Base-by-base conservation (phyloP, 2,888 invertebrate genomes). In the Yponomeuta malinellus region DNA sequence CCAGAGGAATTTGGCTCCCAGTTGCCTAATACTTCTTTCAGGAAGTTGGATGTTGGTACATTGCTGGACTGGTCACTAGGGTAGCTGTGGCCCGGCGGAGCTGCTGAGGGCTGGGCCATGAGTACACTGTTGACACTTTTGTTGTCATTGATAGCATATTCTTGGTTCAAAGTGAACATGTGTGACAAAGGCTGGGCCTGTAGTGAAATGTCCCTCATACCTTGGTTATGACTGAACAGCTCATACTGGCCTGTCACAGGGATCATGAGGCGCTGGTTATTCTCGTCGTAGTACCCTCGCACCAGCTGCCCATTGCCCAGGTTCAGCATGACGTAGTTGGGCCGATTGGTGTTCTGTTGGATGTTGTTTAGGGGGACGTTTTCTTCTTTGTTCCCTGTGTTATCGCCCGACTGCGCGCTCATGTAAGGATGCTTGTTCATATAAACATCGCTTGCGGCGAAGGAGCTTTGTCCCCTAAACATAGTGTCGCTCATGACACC, bases 1-100 rank as follows among this genome's bases (percentile, higher is more conserved):
- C 96, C 95, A 71, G 93, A 94, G 52, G 94, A 94, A 80, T 95
- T 95, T 6, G 95, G 95, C 59, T 94, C 94, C 94, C 95, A 95
- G 81, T 95, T 95, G 10, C 95, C 95, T 71, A 95, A 93, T 66
- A 96, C 89, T 84, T 95, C 95, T 77, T 95, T 95, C 72, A 96
- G 93, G 73, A 95, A 90, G 76, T 94, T 91, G 29, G 92, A 93
- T 68, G 89, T 88, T 69, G 86, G 87, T 48, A 79, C 78, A 74
- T 80, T 84, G 31, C 83, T 73, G 5, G 71, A 65, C 69, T 84
- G 83, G 72, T 79, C 88, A 72, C 81, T 82, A 69, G 74, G 76
- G 72, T 81, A 87, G 68, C 76, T 76, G 70, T 76, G 80, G 71
- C 79, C 82, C 68, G 81, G 84, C 64, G 79, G 78, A 9, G 81